These are phyloP conservation scores for Chrysolina haemoptera DNA, from an alignment of 2,888 invertebrate genomes.

Conservation along the genomic window DNA sequence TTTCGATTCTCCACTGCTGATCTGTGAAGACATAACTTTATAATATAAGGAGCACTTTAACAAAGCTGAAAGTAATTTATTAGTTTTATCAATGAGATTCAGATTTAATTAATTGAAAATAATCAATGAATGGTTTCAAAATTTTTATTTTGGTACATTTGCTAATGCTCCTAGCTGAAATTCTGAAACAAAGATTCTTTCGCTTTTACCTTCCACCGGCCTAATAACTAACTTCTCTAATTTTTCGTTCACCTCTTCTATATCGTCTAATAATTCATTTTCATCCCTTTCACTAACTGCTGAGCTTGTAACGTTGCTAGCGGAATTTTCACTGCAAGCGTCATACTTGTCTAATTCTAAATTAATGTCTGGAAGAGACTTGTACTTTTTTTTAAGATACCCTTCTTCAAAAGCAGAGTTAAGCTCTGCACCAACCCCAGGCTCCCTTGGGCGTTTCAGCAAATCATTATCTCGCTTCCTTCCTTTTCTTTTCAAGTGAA, in stretches of 20 bases:
- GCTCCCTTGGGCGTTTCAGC: conserved; percentile 74
- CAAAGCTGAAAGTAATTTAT: no score
- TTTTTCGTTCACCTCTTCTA: conserved; percentile 73
- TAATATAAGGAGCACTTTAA: no score
- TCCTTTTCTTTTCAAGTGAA: conserved; percentile 79
- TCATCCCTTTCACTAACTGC: conserved; percentile 71
- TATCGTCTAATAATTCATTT: conserved; percentile 65
- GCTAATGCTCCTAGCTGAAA: conserved; percentile 50
- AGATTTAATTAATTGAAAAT: background rate
- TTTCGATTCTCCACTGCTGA: no score
- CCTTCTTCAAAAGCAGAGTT: conserved; percentile 64
- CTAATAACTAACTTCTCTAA: conserved; percentile 31
- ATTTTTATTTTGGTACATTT: conserved; percentile 21
- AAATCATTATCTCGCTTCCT: conserved; percentile 66
- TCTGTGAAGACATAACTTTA: no score
- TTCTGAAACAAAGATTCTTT: conserved; percentile 54
- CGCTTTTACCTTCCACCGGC: conserved; percentile 53
- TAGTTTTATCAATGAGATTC: no score
- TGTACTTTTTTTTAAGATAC: conserved; percentile 49
- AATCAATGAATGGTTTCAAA: background rate
- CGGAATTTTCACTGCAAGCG: conserved; percentile 72
- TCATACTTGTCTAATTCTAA: conserved; percentile 75
- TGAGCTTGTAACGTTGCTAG: conserved; percentile 72
- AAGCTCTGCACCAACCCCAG: conserved; percentile 78
- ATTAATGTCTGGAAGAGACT: conserved; percentile 71